Evolutionary conservation across 2,888 invertebrate species (phyloP), one percentile per base, ranked within the genome.

Genomic region (Antheraea yamamai): DNA sequence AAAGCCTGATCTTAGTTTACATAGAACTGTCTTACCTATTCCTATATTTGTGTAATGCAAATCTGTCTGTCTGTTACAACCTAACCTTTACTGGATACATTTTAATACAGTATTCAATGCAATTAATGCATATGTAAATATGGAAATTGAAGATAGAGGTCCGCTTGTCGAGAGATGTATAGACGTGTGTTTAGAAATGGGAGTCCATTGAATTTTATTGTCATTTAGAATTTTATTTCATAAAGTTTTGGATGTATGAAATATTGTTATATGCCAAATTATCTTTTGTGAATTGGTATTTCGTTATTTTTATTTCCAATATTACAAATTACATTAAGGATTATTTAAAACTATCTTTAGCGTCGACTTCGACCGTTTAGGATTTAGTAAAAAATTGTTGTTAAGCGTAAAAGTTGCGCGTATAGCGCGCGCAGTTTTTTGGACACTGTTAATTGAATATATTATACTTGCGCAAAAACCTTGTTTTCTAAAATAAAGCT

Each of bases 1-100:
- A 70, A 35, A 39, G 35, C n/a, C 2, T 70, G 16, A 39, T 39
- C 70, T 23, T 20, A 20, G 35, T 4, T n/a, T 66, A 64, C 26
- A 64, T 66, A 66, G 30, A 66, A 16, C 26, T 30, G 1, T 26
- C 12, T 23, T 8, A 16, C 26, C 64, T 66, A 30, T 30, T 26
- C 26, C 64, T 66, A 66, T 30, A 66, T 66, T 66, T 66, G 64
- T 26, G 16, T 30, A 66, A 66, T 66, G 64, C 64, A 30, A 66
- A 66, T 30, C 14, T 26, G 26, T 26, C 64, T 64, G 64, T 64
- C 64, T 66, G 64, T 30, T 16, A 30, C 64, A 66, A 66, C 30
- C 14, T 66, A 30, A 66, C 16, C 26, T 66, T 66, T 66, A 66
- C 64, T 16, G 30, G 20, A 66, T 66, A 66, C 64, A 66, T 66